These are phyloP conservation scores for Pantherophis vulpinus DNA, from an alignment of 2,797 vertebrate species.

Conservation along the genomic window DNA sequence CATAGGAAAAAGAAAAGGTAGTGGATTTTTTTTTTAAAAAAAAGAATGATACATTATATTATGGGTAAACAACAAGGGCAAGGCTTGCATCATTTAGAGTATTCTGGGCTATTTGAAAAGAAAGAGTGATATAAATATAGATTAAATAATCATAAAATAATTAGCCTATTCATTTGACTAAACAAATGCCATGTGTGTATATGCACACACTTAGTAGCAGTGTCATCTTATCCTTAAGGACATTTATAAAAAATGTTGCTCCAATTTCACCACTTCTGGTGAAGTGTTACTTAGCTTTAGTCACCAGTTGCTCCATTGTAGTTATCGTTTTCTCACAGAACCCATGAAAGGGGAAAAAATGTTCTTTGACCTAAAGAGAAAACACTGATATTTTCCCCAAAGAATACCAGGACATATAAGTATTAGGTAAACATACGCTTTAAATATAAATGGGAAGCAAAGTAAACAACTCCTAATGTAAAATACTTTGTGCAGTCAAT, in stretches of 20 bases:
- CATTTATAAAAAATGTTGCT: background rate
- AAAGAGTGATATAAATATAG: background rate
- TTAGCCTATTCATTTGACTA: background rate
- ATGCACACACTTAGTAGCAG: background rate
- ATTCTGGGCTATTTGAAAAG: background rate
- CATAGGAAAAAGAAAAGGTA: background rate
- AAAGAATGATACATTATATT: background rate
- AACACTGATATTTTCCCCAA: background rate
- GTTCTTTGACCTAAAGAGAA: background rate
- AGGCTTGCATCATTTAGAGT: background rate
- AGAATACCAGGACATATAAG: conserved; percentile 2
- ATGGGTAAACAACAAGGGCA: background rate
- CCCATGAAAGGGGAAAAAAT: background rate
- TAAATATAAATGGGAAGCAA: background rate
- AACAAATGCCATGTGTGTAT: background rate
- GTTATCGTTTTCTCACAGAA: background rate
- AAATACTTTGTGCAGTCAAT: conserved; percentile 8
- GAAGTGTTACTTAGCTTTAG: background rate
- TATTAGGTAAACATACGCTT: conserved; percentile 14
- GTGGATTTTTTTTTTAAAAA: background rate
- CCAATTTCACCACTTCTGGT: background rate
- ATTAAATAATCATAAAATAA: background rate
- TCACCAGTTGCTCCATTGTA: background rate
- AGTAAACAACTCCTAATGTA: conserved; percentile 7
- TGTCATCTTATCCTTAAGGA: background rate